Conservation (phyloP, 2,888 invertebrate genomes). For the Hirtodrosophila trivittata region DNA sequence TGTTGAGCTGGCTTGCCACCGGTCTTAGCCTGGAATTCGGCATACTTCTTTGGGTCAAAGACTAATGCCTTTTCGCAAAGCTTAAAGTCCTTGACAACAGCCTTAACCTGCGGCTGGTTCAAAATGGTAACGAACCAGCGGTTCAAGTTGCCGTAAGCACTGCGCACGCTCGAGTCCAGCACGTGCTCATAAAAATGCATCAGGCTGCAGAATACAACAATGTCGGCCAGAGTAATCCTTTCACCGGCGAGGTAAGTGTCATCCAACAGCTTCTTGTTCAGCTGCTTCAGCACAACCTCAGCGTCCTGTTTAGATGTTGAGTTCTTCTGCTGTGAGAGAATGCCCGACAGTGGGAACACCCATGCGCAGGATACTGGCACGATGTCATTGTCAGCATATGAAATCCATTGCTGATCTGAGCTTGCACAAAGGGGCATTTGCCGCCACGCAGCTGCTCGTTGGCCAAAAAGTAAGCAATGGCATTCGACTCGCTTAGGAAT, state of each 20-base stretch:
- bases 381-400: slow-evolving; percentile 96
- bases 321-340: slow-evolving; percentile 94
- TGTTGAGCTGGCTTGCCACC: too few relatives aligned
- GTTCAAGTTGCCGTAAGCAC: slow-evolving; percentile 89
- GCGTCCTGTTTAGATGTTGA: slow-evolving; percentile 93
- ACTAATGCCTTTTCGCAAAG: slow-evolving; percentile 91
- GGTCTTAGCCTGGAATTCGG: slow-evolving; percentile 85
- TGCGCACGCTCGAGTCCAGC: slow-evolving; percentile 88
- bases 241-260: slow-evolving; percentile 97
- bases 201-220: slow-evolving; percentile 94
- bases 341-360: slow-evolving; percentile 98
- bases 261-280: slow-evolving; percentile 90
- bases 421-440: slow-evolving; percentile 88
- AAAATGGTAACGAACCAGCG: slow-evolving; percentile 97
- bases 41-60: slow-evolving; percentile 91
- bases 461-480: slow-evolving; percentile 96
- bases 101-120: slow-evolving; percentile 92
- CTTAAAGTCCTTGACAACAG: slow-evolving; percentile 86
- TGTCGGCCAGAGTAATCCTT: slow-evolving; percentile 97
- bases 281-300: slow-evolving; percentile 87
- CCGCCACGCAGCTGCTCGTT: slow-evolving; percentile 92
- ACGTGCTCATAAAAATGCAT: slow-evolving; percentile 93
- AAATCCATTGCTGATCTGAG: slow-evolving; percentile 97
- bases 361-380: slow-evolving; percentile 97
- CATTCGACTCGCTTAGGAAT: slow-evolving; percentile 95